Conservation (phyloP, 2,113 vertebrate species). For the Cynocephalus volans region DNA sequence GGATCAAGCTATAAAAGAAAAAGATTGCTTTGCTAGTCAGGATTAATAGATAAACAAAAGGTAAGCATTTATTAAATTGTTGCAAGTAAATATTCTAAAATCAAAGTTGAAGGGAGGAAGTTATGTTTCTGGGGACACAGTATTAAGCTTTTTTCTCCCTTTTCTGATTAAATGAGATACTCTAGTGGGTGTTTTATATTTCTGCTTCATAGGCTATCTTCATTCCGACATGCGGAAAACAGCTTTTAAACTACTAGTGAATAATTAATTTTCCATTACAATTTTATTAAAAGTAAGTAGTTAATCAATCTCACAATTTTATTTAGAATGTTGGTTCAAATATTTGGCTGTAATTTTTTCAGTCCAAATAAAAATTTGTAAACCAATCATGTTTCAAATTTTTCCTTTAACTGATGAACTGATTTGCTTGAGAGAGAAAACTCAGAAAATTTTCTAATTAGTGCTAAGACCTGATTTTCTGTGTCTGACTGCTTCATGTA, state of each 20-base stretch:
- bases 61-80: constrained; percentile 70
- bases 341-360: constrained; percentile 61
- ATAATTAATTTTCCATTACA: constrained; percentile 77
- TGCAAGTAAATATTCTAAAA: constrained; percentile 75
- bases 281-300: constrained; percentile 82
- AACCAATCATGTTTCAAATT: constrained; percentile 68
- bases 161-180: constrained; percentile 58
- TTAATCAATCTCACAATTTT: constrained; percentile 78
- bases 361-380: constrained; percentile 70
- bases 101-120: constrained; percentile 72
- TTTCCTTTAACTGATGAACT: constrained; percentile 58
- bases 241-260: constrained; percentile 74
- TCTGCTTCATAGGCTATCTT: constrained; percentile 58
- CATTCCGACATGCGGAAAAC: constrained; percentile 68
- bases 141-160: constrained; percentile 52
- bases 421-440: constrained; percentile 77
- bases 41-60: constrained; percentile 69
- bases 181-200: constrained; percentile 9
- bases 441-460: constrained; percentile 81
- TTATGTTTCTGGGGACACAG: constrained; percentile 25
- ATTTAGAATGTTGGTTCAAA: constrained; percentile 68
- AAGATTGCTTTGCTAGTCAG: constrained; percentile 15
- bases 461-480: constrained; percentile 77
- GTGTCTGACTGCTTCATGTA: constrained; percentile 75
- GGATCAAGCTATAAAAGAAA: constrained; percentile 56